A percentile compares a stretch with the other conserved stretches of the same genome.
Evolutionary conservation across 2,888 invertebrate species (phyloP).

Genomic region (Palloptera scutellata): DNA sequence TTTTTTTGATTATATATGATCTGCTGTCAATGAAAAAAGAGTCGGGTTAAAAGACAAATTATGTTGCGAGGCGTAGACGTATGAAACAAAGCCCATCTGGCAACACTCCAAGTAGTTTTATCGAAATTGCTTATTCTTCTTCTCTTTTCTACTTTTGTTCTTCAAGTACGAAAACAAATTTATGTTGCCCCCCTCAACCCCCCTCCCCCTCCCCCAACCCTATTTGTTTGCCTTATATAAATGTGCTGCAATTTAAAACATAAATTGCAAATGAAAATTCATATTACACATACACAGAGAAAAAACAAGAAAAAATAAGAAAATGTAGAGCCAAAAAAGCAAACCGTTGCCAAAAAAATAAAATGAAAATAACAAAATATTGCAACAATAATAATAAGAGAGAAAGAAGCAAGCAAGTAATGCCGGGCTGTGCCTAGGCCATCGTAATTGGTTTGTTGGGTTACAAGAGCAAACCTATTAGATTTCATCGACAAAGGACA

Average conservation of each 20-base stretch:
- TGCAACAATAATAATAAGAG: slow-evolving; percentile 25
- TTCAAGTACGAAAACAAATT: not conserved
- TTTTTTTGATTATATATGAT: slow-evolving; percentile 13
- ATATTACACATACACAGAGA: not conserved
- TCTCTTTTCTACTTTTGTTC: too few relatives aligned
- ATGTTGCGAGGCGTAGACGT: not conserved
- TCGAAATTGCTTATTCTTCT: too few relatives aligned
- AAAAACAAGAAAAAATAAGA: not conserved
- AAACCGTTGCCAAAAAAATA: slow-evolving; percentile 24
- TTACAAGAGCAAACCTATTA: not conserved
- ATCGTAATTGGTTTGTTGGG: not conserved
- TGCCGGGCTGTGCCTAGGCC: not conserved
- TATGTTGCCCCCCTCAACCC: not conserved
- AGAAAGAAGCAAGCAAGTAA: not conserved
- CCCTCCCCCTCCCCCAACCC: not conserved
- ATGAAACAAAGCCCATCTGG: slow-evolving; percentile 26
- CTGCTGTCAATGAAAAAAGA: slow-evolving; percentile 30
- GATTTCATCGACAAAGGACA: not conserved
- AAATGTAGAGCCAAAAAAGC: not conserved
- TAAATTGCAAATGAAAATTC: slow-evolving; percentile 30
- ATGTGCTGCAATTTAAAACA: slow-evolving; percentile 35
- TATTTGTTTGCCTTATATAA: slow-evolving; percentile 23
- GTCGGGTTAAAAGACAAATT: not conserved
- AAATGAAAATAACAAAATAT: slow-evolving; percentile 21
- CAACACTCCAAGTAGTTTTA: slow-evolving; percentile 24